These are phyloP conservation scores for Beris morrisii DNA, from an alignment of 2,888 invertebrate genomes.

Conservation along the genomic window DNA sequence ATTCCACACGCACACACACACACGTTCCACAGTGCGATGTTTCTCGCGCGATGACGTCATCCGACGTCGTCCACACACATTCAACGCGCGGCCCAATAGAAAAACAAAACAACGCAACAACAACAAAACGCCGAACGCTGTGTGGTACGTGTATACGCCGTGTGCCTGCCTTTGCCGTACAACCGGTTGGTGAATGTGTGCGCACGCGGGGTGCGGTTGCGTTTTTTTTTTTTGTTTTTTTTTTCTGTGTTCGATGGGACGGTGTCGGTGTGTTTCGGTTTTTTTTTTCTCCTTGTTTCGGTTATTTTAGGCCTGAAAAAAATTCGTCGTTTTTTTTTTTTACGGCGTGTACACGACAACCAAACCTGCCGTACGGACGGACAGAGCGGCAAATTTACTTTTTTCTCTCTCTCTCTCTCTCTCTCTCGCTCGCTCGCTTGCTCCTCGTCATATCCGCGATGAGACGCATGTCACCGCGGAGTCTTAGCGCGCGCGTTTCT, in stretches of 20 bases:
- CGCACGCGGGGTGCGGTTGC: conserved; percentile 10
- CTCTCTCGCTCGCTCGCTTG: background rate
- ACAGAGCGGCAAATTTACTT: too few relatives aligned
- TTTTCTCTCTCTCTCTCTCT: background rate
- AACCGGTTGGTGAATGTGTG: conserved; percentile 11
- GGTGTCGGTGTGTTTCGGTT: background rate
- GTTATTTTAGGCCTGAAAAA: too few relatives aligned
- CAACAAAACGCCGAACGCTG: background rate
- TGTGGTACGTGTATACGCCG: background rate
- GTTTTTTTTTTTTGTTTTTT: conserved; percentile 2
- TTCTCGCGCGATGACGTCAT: too few relatives aligned
- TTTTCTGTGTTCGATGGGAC: background rate
- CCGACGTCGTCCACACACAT: too few relatives aligned
- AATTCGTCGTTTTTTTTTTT: background rate
- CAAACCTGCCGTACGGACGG: background rate
- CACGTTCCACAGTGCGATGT: too few relatives aligned
- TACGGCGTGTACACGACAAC: background rate
- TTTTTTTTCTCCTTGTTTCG: too few relatives aligned
- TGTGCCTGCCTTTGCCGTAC: background rate
- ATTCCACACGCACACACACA: too few relatives aligned
- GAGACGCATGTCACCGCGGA: too few relatives aligned
- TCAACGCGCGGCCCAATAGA: background rate
- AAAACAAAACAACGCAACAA: too few relatives aligned
- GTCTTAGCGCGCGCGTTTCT: too few relatives aligned
- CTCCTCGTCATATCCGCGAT: too few relatives aligned